Evolutionary conservation across 2,113 vertebrate species (phyloP).

Genomic region (Nannospalax galili): DNA sequence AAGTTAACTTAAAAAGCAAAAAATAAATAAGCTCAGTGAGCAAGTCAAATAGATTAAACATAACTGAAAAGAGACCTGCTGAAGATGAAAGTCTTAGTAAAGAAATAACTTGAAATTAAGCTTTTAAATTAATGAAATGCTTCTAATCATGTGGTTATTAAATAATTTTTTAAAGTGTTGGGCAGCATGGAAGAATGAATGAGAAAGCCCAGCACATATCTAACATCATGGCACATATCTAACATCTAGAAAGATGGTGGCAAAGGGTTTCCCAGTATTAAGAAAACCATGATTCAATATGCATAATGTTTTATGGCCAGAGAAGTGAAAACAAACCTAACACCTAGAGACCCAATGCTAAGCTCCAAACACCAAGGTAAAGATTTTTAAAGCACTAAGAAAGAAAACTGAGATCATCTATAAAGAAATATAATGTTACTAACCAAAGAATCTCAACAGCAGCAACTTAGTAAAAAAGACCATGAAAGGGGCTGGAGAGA

Average conservation of each 20-base stretch:
- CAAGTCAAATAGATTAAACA: neutral
- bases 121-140: neutral
- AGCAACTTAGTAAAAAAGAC: neutral
- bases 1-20: conserved; percentile 7
- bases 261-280: neutral
- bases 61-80: conserved; percentile 39
- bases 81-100: conserved; percentile 9
- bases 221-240: neutral
- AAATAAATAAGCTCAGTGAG: neutral
- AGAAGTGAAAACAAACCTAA: conserved; percentile 53
- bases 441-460: neutral
- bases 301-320: neutral
- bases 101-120: conserved; percentile 38
- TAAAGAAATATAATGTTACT: neutral
- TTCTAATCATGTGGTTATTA: no score
- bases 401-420: neutral
- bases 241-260: no score
- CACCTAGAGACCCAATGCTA: neutral
- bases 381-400: neutral
- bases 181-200: neutral
- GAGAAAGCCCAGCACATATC: neutral
- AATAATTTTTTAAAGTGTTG: neutral
- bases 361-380: neutral
- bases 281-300: conserved; percentile 25
- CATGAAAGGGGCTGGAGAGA: no score